Percentiles rank a stretch among this genome's conserved stretches.
Conservation (phyloP, 2,797 vertebrate species). For the Pelochelys cantorii region DNA sequence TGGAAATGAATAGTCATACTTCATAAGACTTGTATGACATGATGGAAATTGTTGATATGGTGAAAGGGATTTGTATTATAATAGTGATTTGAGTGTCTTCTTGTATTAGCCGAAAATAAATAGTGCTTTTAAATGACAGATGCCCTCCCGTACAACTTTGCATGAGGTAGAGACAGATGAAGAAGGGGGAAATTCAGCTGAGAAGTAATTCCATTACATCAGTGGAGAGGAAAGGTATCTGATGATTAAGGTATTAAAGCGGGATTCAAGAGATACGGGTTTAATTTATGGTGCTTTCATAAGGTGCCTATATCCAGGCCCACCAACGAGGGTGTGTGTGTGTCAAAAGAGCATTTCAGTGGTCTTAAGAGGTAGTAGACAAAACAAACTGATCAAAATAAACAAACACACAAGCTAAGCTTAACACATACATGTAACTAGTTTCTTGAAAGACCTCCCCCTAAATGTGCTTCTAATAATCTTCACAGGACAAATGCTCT, state of each 20-base stretch:
- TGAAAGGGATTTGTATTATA: constrained; percentile 10
- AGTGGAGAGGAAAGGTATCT: not conserved
- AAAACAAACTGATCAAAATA: too few species aligned
- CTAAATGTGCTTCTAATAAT: too few species aligned
- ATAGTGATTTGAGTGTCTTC: not conserved
- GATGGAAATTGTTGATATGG: constrained; percentile 11
- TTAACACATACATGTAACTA: too few species aligned
- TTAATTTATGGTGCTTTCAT: not conserved
- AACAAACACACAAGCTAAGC: too few species aligned
- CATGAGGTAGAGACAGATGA: not conserved
- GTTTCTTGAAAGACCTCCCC: too few species aligned
- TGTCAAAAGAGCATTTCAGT: too few species aligned
- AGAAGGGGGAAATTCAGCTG: not conserved
- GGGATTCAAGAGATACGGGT: not conserved
- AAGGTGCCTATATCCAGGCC: not conserved
- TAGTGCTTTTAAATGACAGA: not conserved
- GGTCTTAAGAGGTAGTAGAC: too few species aligned
- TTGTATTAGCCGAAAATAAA: constrained; percentile 24
- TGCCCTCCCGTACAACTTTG: not conserved
- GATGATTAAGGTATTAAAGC: not conserved
- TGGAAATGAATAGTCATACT: not conserved
- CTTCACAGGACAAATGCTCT: too few species aligned
- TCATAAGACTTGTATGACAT: not conserved
- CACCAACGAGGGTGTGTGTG: too few species aligned
- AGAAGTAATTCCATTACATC: not conserved